Base-by-base conservation (phyloP, 2,888 invertebrate species). In the Chrysopilus asiliformis region DNA sequence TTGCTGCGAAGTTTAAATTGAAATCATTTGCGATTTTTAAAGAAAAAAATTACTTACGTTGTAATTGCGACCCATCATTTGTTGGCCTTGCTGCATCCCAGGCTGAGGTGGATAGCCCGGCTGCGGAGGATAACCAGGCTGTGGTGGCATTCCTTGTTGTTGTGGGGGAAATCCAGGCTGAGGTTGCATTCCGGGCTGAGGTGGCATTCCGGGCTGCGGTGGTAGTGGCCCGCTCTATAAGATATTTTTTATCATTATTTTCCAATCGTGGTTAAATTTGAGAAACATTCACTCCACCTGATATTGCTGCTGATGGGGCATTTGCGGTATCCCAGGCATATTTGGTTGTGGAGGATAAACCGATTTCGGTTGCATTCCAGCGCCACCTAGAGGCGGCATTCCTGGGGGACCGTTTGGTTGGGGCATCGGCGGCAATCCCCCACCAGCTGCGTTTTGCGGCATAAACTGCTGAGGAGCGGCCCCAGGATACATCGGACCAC, bases 1-100 rank as follows among this genome's bases (percentile, higher is more conserved):
- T 40, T 44, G 53, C 29, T 34, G 49, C 18, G 49, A 50, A 18
- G 26, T 51, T 51, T 39, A 53, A 55, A 18, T 49, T 52, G 15
- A 46, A 36, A 41, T 50, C 38, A 5, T 50, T 44, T 8, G 49
- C 43, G 15, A 40, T 43, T 4, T 40, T 36, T 7, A 46, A 32
- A 17, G 47, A 41, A 31, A 41, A 38, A 20, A 32, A 36, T 12
- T 50, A 44, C 45, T 50, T 51, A 39, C 51, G n/a, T n/a, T n/a
- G n/a, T n/a, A n/a, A n/a, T n/a, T n/a, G n/a, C n/a, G n/a, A n/a
- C n/a, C 52, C 39, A 52, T 38, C 41, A 47, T 41, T 43, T 47
- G 52, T 49, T 51, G 51, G 50, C 42, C 38, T n/a, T n/a, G n/a
- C n/a, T n/a, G 46, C 42, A 48, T 46, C 28, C 44, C 45, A 31